Evolutionary conservation across 1,140 invertebrate genomes (phyloP).

Genomic region (Drosophila nikananu): DNA sequence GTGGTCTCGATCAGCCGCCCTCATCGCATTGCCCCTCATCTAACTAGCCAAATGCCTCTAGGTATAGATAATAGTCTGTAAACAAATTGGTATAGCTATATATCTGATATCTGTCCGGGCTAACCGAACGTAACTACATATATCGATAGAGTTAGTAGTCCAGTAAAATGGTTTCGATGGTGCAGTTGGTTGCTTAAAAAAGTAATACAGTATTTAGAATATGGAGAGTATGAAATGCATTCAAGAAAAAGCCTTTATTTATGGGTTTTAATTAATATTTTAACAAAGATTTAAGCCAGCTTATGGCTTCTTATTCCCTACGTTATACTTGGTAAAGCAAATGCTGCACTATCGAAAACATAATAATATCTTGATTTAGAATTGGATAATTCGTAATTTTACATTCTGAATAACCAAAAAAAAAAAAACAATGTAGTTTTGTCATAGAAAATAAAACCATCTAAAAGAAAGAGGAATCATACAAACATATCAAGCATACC

Average conservation of each 20-base stretch:
- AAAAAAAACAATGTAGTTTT: neutral
- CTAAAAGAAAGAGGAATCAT: neutral
- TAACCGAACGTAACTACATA: conserved; percentile 13
- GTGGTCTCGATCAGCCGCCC: conserved; percentile 14
- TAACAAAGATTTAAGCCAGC: too few relatives aligned
- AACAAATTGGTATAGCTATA: conserved; percentile 16
- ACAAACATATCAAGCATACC: neutral
- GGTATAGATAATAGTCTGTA: conserved; percentile 27
- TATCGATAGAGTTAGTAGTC: conserved; percentile 7
- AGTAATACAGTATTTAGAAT: neutral
- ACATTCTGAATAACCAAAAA: neutral
- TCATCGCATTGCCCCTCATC: conserved; percentile 16
- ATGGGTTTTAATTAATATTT: too few relatives aligned
- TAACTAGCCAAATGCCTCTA: neutral
- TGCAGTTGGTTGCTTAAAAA: neutral
- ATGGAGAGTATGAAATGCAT: too few relatives aligned
- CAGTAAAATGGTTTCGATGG: conserved; percentile 14
- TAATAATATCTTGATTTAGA: conserved; percentile 7
- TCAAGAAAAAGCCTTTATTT: neutral
- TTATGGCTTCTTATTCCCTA: neutral
- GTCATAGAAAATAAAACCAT: neutral
- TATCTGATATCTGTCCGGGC: conserved; percentile 6
- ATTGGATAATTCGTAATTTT: neutral
- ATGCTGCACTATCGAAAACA: conserved; percentile 7
- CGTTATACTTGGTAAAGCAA: neutral